Base-by-base conservation (phyloP, 1,140 invertebrate genomes). In the Lamellibrachia luymesi region DNA sequence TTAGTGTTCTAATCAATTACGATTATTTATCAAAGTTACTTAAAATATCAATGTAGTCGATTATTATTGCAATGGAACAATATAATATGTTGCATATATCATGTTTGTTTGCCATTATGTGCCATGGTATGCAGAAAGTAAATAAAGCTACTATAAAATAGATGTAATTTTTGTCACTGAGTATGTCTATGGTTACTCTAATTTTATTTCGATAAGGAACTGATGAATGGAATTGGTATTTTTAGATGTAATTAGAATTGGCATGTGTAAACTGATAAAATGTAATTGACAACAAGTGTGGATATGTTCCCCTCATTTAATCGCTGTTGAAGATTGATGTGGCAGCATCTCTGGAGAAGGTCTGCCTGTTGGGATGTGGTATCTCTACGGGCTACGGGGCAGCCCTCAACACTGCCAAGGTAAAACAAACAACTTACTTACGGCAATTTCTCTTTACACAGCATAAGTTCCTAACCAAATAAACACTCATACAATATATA, bases 351-450 rank as follows among this genome's bases (percentile, higher is more conserved):
- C 96, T 99, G 92, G 98, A 99, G 56, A 99, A 99, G 97, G 97
- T 99, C 1, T 99, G 99, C 95, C 97, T 99, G 22, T 96, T 99
- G 2, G 99, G 99, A 25, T 99, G 99, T 97, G 99, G 99, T 52
- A 96, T 97, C 52, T 96, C 97, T n/a, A 97, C 97, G n/a, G 97
- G 97, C 17, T 97, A 97, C 98, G 94, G 98, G n/a, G 96, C 96
- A 92, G 96, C 95, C 90, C 93, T 96, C 8, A 96, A 96, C 92
- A 96, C 96, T 25, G 96, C 96, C 22, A 95, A 95, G 94, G 96
- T 96, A 94, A 56, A n/a, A 93, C 80, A n/a, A 91, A 49, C 38
- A 91, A 27, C 38, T 94, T 38, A 91, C 50, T 50, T 38, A 91
- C 38, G 0, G 17, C 38, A 25, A 4, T 2, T 91, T 51, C 50